phyloP scores from a whole-genome alignment of 1,140 invertebrate species.

The Psix sp. region DNA sequence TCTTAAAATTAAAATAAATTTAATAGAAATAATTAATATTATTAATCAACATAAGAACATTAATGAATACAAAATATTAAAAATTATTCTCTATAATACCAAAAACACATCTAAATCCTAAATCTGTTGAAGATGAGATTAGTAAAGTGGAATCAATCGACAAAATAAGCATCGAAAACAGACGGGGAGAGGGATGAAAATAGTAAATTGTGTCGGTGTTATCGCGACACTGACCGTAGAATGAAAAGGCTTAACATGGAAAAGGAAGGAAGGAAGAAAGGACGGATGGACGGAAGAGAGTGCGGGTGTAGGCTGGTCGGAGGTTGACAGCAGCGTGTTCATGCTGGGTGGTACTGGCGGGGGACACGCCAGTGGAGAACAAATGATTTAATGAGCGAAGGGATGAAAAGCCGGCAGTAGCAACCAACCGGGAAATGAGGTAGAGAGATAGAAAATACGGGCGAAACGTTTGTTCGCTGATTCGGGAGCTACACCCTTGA shows the following conservation, averaged over 20 bases:
- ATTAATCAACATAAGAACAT: too few species aligned
- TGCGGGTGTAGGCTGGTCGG: conserved; percentile 5
- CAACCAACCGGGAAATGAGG: conserved; percentile 69
- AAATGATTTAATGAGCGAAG: conserved; percentile 75
- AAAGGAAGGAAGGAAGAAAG: conserved; percentile 54
- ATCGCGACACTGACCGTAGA: conserved; percentile 36
- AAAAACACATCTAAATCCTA: neutral
- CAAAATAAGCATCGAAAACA: neutral
- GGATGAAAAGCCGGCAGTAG: conserved; percentile 66
- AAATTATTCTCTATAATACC: too few species aligned
- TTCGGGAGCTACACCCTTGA: conserved; percentile 57
- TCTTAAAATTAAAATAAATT: too few species aligned
- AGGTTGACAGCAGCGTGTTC: conserved; percentile 45
- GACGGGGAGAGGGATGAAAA: conserved; percentile 5
- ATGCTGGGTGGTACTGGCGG: conserved; percentile 41
- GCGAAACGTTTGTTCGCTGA: conserved; percentile 53
- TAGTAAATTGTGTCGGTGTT: conserved; percentile 50
- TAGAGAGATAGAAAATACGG: conserved; percentile 59
- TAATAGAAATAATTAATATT: too few species aligned
- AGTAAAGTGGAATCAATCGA: conserved; percentile 20
- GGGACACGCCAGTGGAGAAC: conserved; percentile 64
- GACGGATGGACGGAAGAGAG: conserved; percentile 33
- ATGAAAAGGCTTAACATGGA: conserved; percentile 46
- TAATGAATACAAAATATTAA: too few species aligned
- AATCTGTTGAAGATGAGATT: conserved; percentile 2